Evolutionary conservation across 2,113 vertebrate genomes (phyloP).

Genomic region (Eurystomus gularis): DNA sequence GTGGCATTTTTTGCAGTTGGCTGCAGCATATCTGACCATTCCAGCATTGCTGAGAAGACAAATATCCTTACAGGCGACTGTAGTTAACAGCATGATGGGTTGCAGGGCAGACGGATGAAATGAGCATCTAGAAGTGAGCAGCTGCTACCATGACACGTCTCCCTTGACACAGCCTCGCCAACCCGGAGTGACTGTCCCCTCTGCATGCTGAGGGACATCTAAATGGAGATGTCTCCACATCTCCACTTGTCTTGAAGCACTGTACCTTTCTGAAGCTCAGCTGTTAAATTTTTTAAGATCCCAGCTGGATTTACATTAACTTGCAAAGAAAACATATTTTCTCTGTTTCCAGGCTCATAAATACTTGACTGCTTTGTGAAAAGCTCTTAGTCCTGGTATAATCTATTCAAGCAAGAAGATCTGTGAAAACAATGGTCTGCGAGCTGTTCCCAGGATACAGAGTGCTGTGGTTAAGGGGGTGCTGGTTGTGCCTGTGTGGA

Average conservation of each 20-base stretch:
- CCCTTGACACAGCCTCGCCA: neutral
- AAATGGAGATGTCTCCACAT: neutral
- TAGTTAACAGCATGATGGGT: neutral
- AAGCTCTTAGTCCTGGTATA: constrained; percentile 41
- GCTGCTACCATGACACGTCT: neutral
- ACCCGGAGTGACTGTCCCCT: neutral
- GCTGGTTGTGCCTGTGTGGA: neutral
- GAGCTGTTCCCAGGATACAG: neutral
- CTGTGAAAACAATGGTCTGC: neutral
- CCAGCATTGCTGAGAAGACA: neutral
- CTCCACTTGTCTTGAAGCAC: neutral
- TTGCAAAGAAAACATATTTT: constrained; percentile 36
- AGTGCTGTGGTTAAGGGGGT: neutral
- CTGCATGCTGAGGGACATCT: neutral
- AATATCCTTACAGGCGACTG: constrained; percentile 29
- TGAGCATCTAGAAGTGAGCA: constrained; percentile 16
- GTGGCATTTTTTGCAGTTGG: constrained; percentile 26
- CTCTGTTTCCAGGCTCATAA: constrained; percentile 34
- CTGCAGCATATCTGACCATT: neutral
- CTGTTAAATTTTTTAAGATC: constrained; percentile 36
- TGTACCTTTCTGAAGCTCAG: neutral
- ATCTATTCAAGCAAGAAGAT: constrained; percentile 56
- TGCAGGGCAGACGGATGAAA: constrained; percentile 26
- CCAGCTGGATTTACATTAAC: constrained; percentile 16
- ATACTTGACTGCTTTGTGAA: neutral